phyloP scores from a whole-genome alignment of 2,888 invertebrate species.

The Beris morrisii region DNA sequence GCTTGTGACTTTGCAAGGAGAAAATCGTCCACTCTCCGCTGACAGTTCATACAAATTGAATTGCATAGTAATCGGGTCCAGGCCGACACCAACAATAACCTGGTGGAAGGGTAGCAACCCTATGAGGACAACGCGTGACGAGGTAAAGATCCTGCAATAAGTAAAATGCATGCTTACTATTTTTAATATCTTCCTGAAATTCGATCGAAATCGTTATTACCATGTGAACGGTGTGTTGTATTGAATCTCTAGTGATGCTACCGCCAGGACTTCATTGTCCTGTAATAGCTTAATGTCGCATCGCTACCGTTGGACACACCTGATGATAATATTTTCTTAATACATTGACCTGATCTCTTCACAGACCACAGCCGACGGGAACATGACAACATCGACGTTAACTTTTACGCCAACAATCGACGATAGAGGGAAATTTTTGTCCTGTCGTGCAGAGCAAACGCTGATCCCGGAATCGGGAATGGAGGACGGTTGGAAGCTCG shows the following conservation, averaged over 20 bases:
- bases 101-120: constrained; percentile 76
- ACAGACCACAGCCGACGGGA: constrained; percentile 63
- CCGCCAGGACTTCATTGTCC: too few relatives aligned
- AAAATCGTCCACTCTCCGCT: constrained; percentile 72
- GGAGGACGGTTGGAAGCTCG: constrained; percentile 79
- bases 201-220: too few relatives aligned
- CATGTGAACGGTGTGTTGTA: too few relatives aligned
- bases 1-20: constrained; percentile 68
- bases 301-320: too few relatives aligned
- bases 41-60: constrained; percentile 70
- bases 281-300: too few relatives aligned
- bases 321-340: too few relatives aligned
- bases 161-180: too few relatives aligned
- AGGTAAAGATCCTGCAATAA: constrained; percentile 59
- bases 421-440: constrained; percentile 75
- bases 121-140: constrained; percentile 67
- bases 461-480: constrained; percentile 73
- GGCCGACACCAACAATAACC: constrained; percentile 74
- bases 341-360: too few relatives aligned
- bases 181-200: too few relatives aligned
- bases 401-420: constrained; percentile 77
- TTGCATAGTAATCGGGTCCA: constrained; percentile 73
- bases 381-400: constrained; percentile 75
- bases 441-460: constrained; percentile 77
- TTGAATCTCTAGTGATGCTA: too few relatives aligned